Evolutionary conservation across 2,113 vertebrate species (phyloP).

Genomic region (Corvus moneduloides): DNA sequence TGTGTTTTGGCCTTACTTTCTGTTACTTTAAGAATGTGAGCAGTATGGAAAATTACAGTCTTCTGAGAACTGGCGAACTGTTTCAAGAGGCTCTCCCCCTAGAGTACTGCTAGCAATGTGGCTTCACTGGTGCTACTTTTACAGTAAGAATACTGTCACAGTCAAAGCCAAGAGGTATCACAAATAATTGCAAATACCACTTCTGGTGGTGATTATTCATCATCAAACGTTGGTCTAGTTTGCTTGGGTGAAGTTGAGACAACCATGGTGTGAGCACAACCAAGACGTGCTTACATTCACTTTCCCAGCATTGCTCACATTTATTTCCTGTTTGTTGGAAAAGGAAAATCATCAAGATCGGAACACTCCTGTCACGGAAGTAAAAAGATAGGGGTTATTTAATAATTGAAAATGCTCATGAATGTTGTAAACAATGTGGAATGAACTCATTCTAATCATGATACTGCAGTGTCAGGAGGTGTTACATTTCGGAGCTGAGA

Average conservation of each 20-base stretch:
- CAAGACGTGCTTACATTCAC: fast-evolving
- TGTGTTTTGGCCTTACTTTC: not conserved
- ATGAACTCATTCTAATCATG: constrained; percentile 85
- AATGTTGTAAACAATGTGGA: constrained; percentile 88
- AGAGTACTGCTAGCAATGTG: not conserved
- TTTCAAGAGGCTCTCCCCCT: not conserved
- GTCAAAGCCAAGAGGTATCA: not conserved
- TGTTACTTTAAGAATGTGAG: not conserved
- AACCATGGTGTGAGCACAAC: not conserved
- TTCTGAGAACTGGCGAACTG: not conserved
- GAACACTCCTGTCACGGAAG: constrained; percentile 73
- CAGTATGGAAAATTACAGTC: not conserved
- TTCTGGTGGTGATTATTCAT: not conserved
- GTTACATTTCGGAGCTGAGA: constrained; percentile 83
- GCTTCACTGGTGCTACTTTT: not conserved
- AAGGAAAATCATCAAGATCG: constrained; percentile 71
- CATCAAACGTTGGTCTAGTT: not conserved
- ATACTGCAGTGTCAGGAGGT: constrained; percentile 82
- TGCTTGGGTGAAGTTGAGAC: not conserved
- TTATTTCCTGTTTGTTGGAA: constrained; percentile 73
- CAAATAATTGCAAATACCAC: not conserved
- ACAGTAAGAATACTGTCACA: not conserved
- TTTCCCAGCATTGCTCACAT: not conserved
- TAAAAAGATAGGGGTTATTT: constrained; percentile 85
- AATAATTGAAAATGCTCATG: constrained; percentile 90